These are phyloP conservation scores for Tribolium freemani DNA, from an alignment of 2,888 invertebrate genomes.

Conservation along the genomic window DNA sequence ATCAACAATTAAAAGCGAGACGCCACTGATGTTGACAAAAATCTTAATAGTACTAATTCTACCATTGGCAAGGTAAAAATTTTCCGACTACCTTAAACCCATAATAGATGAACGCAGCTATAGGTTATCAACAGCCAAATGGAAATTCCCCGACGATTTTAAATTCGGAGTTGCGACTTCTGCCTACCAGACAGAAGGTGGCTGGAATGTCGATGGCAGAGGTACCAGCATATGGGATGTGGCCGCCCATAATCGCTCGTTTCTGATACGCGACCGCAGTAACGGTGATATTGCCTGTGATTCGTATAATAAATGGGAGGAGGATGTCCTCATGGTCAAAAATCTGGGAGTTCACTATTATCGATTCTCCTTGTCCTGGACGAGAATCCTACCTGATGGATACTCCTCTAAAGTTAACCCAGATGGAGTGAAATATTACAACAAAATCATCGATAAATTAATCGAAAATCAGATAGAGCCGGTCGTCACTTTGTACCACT, in stretches of 20 bases:
- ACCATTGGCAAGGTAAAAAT: background rate
- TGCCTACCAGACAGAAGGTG: conserved; percentile 49
- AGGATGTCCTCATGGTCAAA: conserved; percentile 73
- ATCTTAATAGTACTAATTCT: background rate
- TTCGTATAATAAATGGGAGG: conserved; percentile 75
- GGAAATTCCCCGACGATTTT: conserved; percentile 43
- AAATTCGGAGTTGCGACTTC: conserved; percentile 48
- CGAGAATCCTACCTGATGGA: conserved; percentile 71
- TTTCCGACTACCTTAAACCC: conserved; percentile 4
- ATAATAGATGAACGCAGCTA: background rate
- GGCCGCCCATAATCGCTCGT: conserved; percentile 22
- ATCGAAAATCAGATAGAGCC: conserved; percentile 68
- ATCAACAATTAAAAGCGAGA: background rate
- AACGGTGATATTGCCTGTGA: conserved; percentile 77
- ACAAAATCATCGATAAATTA: conserved; percentile 79
- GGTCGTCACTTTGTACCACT: conserved; percentile 55
- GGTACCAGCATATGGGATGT: conserved; percentile 43
- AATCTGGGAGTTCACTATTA: conserved; percentile 72
- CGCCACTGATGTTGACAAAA: background rate
- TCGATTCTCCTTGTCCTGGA: conserved; percentile 58
- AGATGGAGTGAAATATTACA: conserved; percentile 81
- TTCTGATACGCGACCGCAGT: conserved; percentile 70
- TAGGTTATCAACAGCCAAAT: background rate
- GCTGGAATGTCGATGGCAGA: conserved; percentile 46
- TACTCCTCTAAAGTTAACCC: conserved; percentile 75